Evolutionary conservation across 2,888 invertebrate species (phyloP).

Genomic region (Drosophila anomalata): DNA sequence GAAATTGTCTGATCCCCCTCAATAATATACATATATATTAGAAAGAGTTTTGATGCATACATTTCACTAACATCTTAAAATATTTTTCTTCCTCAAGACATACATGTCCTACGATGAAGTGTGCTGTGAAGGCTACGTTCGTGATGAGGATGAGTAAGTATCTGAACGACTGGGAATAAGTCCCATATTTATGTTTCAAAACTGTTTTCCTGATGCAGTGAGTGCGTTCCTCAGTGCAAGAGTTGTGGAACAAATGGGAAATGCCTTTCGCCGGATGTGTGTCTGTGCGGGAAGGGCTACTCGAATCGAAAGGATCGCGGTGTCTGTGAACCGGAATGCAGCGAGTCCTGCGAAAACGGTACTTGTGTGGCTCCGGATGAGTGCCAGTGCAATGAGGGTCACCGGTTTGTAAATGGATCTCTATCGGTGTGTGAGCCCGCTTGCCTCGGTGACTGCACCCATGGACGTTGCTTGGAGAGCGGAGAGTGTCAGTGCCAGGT

Average conservation of each 20-base stretch:
- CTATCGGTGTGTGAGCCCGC: constrained; percentile 78
- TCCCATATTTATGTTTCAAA: not conserved
- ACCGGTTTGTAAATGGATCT: constrained; percentile 64
- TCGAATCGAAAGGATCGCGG: constrained; percentile 65
- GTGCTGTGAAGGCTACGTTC: constrained; percentile 80
- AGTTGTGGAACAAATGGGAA: constrained; percentile 75
- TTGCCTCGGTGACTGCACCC: constrained; percentile 82
- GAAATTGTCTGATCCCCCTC: too few species aligned
- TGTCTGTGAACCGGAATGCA: constrained; percentile 73
- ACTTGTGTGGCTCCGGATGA: constrained; percentile 75
- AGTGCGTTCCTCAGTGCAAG: constrained; percentile 80
- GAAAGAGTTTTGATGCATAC: too few species aligned
- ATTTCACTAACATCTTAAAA: not conserved
- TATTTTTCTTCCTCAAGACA: constrained; percentile 49
- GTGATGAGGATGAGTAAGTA: constrained; percentile 64
- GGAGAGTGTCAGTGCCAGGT: constrained; percentile 86
- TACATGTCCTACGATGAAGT: constrained; percentile 71
- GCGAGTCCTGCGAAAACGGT: constrained; percentile 75
- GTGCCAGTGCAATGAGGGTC: constrained; percentile 77
- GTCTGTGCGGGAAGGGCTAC: constrained; percentile 76
- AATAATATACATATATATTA: too few species aligned
- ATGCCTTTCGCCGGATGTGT: constrained; percentile 76
- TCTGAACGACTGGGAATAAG: not conserved
- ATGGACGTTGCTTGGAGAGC: constrained; percentile 85
- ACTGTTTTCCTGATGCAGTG: constrained; percentile 30